Conservation (phyloP, 2,113 vertebrate species). For the Axis porcinus region DNA sequence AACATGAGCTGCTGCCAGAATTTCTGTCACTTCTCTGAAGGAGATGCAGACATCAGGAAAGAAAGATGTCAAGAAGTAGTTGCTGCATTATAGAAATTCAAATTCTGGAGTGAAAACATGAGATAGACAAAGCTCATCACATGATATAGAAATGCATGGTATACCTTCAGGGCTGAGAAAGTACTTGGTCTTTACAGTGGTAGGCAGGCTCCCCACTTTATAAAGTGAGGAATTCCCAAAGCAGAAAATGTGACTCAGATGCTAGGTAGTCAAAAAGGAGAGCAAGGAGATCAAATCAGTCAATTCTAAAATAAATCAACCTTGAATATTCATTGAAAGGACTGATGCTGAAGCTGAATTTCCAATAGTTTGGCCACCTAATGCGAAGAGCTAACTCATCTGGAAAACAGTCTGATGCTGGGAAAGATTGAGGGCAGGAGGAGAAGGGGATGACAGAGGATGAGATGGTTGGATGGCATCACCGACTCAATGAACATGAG, state of each 20-base stretch:
- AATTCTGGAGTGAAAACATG: neutral
- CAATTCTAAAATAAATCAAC: neutral
- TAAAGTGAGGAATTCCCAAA: neutral
- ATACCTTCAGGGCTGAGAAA: neutral
- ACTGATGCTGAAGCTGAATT: neutral
- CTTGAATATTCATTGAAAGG: neutral
- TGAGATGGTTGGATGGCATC: neutral
- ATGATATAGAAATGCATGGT: accelerated
- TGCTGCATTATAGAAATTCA: neutral
- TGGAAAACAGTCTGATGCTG: neutral
- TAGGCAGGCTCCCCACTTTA: neutral
- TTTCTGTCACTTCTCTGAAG: neutral
- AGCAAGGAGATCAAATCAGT: neutral
- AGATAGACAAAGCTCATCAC: neutral
- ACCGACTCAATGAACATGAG: neutral
- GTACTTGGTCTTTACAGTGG: accelerated
- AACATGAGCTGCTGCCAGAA: neutral
- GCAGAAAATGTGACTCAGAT: neutral
- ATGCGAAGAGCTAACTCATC: neutral
- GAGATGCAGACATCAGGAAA: neutral
- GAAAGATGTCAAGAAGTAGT: neutral
- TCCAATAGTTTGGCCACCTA: neutral
- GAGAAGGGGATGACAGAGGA: neutral
- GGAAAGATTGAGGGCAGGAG: neutral
- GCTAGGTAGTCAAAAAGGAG: neutral